Conservation (phyloP, 2,888 invertebrate species). For the Sinodicranocentrus sp. region DNA sequence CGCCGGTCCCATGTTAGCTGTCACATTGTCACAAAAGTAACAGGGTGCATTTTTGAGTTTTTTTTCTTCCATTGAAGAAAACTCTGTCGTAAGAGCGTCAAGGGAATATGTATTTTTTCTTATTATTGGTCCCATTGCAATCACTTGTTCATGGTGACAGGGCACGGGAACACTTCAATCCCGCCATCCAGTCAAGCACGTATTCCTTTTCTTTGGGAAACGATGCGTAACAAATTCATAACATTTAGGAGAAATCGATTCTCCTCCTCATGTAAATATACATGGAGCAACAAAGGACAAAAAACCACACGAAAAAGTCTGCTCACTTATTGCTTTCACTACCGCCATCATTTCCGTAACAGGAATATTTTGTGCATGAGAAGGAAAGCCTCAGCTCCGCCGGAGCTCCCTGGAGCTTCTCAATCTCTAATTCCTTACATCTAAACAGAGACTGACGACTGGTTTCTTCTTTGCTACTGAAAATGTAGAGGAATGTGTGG, state of each 20-base stretch:
- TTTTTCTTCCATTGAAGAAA: too few species aligned
- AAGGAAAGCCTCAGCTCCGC: too few species aligned
- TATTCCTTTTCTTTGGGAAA: constrained; percentile 66
- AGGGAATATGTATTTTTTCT: too few species aligned
- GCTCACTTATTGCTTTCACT: background rate
- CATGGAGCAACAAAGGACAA: background rate
- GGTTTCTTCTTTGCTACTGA: background rate
- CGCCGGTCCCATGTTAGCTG: too few species aligned
- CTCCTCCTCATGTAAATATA: background rate
- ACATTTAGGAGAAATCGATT: constrained; percentile 73
- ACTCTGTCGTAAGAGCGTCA: too few species aligned
- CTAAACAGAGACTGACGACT: background rate
- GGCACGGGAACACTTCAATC: too few species aligned
- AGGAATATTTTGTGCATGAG: constrained; percentile 14
- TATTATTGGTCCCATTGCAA: too few species aligned
- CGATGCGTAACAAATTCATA: constrained; percentile 75
- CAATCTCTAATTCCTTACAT: constrained; percentile 32
- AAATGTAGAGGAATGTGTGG: background rate
- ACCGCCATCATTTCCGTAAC: constrained; percentile 8
- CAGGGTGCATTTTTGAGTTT: too few species aligned
- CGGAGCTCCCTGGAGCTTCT: constrained; percentile 40
- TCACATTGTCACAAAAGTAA: too few species aligned
- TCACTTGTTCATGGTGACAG: too few species aligned
- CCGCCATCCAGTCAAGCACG: constrained; percentile 22
- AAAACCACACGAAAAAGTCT: background rate